Conservation (phyloP, 2,888 invertebrate species). For the Meiosimyza decipiens region DNA sequence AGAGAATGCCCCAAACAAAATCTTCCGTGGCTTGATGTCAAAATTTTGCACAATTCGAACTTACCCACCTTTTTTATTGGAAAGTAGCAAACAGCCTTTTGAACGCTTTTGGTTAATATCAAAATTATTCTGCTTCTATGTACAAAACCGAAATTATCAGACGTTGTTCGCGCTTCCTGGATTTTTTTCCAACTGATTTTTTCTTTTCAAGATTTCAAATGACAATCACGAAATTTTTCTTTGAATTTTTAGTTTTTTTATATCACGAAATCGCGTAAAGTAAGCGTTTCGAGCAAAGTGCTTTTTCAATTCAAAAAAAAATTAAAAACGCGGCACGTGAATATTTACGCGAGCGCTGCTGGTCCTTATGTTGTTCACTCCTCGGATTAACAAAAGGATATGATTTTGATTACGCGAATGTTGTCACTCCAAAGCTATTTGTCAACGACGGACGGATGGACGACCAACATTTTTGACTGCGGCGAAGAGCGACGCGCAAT, state of each 20-base stretch:
- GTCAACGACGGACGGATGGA: constrained; percentile 28
- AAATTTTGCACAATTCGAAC: no score
- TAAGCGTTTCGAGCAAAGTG: constrained; percentile 19
- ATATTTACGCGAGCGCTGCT: constrained; percentile 39
- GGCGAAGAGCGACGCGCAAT: constrained; percentile 45
- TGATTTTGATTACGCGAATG: constrained; percentile 50
- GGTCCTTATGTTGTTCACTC: constrained; percentile 53
- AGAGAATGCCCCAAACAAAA: no score
- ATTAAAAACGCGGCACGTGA: constrained; percentile 37
- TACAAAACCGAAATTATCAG: no score
- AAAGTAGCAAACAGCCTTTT: no score
- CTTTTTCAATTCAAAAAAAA: constrained; percentile 7
- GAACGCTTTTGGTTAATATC: no score
- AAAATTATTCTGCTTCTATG: no score
- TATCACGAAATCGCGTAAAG: constrained; percentile 38
- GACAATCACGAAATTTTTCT: constrained; percentile 35
- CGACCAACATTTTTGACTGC: constrained; percentile 36
- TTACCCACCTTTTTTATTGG: no score
- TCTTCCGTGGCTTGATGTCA: no score
- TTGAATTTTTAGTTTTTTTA: constrained; percentile 31
- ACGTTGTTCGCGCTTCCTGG: constrained; percentile 6
- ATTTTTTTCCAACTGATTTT: constrained; percentile 19
- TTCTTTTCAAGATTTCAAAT: constrained; percentile 31
- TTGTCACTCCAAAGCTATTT: constrained; percentile 47
- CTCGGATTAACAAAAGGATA: constrained; percentile 59